A percentile compares a stretch with the other conserved stretches of the same genome.
phyloP scores from a whole-genome alignment of 1,140 invertebrate species.

The Agrilus planipennis region DNA sequence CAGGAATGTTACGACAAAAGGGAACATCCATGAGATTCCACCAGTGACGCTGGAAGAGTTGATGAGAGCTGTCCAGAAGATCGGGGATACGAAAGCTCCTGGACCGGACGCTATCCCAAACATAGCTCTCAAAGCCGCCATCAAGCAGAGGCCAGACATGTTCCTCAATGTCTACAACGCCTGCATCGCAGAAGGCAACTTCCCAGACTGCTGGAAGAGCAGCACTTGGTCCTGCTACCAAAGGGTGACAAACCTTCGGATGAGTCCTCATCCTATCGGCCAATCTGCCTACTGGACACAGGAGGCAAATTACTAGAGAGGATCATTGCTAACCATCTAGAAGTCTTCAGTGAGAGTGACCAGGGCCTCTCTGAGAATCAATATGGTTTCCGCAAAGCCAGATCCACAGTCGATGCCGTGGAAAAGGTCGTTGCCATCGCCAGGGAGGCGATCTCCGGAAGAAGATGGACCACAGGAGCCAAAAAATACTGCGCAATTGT shows the following conservation, averaged over 20 bases:
- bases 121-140: background rate
- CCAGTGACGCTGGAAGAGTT: background rate
- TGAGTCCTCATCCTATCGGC: background rate
- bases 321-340: constrained; percentile 4
- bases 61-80: background rate
- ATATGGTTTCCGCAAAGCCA: constrained; percentile 8
- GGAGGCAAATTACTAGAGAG: constrained; percentile 7
- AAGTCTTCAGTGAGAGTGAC: constrained; percentile 1
- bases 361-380: background rate
- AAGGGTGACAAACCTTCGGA: background rate
- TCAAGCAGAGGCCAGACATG: background rate
- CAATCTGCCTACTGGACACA: constrained; percentile 7
- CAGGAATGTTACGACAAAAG: background rate
- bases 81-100: background rate
- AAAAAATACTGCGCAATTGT: constrained; percentile 8
- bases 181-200: background rate
- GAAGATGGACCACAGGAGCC: background rate
- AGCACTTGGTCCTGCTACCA: background rate
- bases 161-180: background rate
- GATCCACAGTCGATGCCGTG: constrained; percentile 9
- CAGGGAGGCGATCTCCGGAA: background rate
- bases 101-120: too few relatives aligned
- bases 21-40: background rate
- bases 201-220: background rate
- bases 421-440: constrained; percentile 1